A percentile compares a stretch with the other conserved stretches of the same genome.
Conservation (phyloP, 2,797 vertebrate species). For the Protosalanx chinensis region DNA sequence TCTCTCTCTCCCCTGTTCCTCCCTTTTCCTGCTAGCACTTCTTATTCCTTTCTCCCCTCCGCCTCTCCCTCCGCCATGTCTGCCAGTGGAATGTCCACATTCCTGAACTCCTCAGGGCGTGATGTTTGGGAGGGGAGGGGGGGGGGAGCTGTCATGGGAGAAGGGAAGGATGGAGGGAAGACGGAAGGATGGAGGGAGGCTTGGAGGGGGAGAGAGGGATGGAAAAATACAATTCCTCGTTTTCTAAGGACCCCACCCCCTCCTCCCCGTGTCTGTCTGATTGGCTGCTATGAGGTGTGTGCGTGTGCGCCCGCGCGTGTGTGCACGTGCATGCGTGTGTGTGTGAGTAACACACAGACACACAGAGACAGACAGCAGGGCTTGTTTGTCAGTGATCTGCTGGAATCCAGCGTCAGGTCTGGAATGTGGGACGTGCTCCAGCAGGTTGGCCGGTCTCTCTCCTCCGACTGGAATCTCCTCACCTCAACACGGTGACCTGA, state of each 20-base stretch:
- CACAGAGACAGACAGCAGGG: neutral
- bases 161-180: slow-evolving; percentile 6
- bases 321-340: slow-evolving; percentile 1
- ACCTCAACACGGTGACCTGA: slow-evolving; percentile 28
- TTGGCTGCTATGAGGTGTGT: slow-evolving; percentile 9
- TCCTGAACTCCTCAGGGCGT: slow-evolving; percentile 69
- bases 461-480: slow-evolving; percentile 57
- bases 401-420: slow-evolving; percentile 52
- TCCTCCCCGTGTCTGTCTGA: neutral
- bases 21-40: slow-evolving; percentile 5
- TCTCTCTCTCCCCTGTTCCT: neutral
- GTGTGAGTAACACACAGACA: neutral
- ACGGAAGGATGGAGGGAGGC: neutral
- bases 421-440: slow-evolving; percentile 64
- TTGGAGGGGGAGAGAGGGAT: slow-evolving; percentile 27
- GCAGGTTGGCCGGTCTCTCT: slow-evolving; percentile 60
- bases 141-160: slow-evolving; percentile 16
- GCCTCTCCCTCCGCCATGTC: slow-evolving; percentile 34
- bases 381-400: slow-evolving; percentile 47
- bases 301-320: too few relatives aligned
- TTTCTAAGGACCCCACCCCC: slow-evolving; percentile 11
- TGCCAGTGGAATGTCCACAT: slow-evolving; percentile 77
- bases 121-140: slow-evolving; percentile 38
- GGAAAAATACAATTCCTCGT: slow-evolving; percentile 24
- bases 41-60: slow-evolving; percentile 36